Percentiles rank a stretch among this genome's conserved stretches.
These are phyloP conservation scores for Atethmia centrago DNA, from an alignment of 2,888 invertebrate species.

Conservation along the genomic window DNA sequence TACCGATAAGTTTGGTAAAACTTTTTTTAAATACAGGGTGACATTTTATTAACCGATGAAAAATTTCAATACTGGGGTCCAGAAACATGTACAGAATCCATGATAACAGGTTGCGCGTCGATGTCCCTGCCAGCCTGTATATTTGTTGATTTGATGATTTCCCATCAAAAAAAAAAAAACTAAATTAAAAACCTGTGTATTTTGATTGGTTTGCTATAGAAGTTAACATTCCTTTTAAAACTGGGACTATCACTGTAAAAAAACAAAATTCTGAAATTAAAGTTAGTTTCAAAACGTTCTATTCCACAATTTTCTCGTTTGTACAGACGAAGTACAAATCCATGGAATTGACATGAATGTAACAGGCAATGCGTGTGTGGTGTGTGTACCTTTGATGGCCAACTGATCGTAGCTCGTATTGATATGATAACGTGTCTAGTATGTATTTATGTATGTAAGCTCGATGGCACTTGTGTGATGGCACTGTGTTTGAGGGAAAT, in stretches of 20 bases:
- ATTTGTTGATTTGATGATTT: no score
- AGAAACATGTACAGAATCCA: no score
- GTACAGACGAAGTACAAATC: conserved; percentile 1
- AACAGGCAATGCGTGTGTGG: background rate
- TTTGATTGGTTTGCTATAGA: background rate
- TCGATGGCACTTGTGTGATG: background rate
- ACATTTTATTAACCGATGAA: no score
- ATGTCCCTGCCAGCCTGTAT: no score
- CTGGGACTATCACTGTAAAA: background rate
- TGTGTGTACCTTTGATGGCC: conserved; percentile 20
- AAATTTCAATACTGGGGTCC: no score
- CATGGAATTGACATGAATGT: conserved; percentile 35
- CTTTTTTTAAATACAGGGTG: background rate
- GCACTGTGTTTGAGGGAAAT: background rate
- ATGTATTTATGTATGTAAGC: conserved; percentile 5
- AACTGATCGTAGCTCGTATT: conserved; percentile 17
- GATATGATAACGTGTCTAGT: conserved; percentile 16
- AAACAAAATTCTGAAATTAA: background rate
- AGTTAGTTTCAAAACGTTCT: background rate
- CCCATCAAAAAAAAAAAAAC: no score
- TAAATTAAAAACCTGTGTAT: no score
- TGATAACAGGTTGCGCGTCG: no score
- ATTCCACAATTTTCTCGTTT: background rate
- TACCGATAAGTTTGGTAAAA: background rate
- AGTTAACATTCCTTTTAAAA: no score